phyloP scores from a whole-genome alignment of 2,113 vertebrate species.

The Myiopsitta monachus region DNA sequence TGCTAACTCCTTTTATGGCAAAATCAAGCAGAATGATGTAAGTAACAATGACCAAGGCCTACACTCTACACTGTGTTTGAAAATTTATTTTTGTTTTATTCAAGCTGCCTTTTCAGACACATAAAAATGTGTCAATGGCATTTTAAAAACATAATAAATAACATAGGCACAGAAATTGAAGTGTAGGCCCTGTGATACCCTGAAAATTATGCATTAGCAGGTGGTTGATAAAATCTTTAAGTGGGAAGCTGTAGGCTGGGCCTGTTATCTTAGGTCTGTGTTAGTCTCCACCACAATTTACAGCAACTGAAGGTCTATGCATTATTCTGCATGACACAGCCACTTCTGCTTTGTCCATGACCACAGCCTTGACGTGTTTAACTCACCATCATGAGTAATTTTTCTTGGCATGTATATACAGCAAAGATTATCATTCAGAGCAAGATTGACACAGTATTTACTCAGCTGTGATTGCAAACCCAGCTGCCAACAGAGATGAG shows the following conservation, averaged over 20 bases:
- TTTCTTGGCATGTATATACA: neutral
- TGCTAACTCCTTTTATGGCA: neutral
- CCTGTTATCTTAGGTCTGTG: neutral
- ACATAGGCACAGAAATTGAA: neutral
- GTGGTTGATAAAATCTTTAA: neutral
- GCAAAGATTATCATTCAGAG: neutral
- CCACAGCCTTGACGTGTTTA: neutral
- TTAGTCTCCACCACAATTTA: neutral
- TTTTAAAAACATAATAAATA: neutral
- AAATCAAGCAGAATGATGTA: neutral
- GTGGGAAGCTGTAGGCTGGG: neutral
- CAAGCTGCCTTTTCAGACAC: neutral
- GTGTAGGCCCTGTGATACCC: neutral
- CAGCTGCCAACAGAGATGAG: neutral
- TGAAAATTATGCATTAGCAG: neutral
- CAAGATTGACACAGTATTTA: neutral
- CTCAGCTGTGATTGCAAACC: neutral
- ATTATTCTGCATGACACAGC: neutral
- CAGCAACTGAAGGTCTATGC: neutral
- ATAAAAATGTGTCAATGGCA: neutral
- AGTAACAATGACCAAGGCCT: neutral
- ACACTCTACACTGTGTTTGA: neutral
- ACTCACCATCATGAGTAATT: neutral
- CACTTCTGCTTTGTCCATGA: neutral
- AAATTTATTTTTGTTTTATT: neutral